Percentiles rank a stretch among this genome's conserved stretches.
These are phyloP conservation scores for Tyrannus savana DNA, from an alignment of 2,113 vertebrate species.

Conservation along the genomic window DNA sequence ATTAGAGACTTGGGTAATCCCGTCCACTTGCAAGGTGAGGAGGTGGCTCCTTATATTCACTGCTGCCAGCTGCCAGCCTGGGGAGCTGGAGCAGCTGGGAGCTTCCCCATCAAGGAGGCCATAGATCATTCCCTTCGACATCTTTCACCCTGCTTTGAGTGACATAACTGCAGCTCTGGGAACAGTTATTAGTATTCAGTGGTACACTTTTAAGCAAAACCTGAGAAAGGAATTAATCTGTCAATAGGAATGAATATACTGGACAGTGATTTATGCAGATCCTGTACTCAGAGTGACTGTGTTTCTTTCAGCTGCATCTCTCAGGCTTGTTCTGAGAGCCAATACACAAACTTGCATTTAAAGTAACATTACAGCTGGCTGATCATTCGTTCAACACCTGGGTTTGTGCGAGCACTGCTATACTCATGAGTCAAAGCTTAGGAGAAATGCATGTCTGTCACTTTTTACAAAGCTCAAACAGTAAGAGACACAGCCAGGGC, in stretches of 20 bases:
- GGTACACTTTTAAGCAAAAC: constrained; percentile 70
- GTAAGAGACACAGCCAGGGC: background rate
- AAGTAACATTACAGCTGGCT: constrained; percentile 25
- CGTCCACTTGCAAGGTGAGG: background rate
- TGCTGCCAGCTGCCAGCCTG: background rate
- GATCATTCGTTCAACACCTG: background rate
- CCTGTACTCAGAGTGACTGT: constrained; percentile 51
- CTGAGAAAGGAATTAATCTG: constrained; percentile 77
- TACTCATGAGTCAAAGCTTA: background rate
- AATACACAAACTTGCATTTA: constrained; percentile 49
- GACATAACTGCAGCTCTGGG: constrained; percentile 15
- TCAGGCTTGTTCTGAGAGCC: constrained; percentile 28
- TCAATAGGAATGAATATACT: constrained; percentile 73
- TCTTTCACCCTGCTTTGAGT: background rate
- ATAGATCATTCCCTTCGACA: background rate
- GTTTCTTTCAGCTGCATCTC: constrained; percentile 54
- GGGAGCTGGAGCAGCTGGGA: background rate
- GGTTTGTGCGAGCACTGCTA: background rate
- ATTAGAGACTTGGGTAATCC: background rate
- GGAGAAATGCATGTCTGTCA: background rate
- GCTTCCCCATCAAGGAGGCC: background rate
- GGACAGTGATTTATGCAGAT: constrained; percentile 79
- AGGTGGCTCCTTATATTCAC: background rate
- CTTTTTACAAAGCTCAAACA: background rate
- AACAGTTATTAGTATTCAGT: constrained; percentile 71